Conservation (phyloP, 53 echinoderm and acorn worm species). For the Crossaster papposus region DNA sequence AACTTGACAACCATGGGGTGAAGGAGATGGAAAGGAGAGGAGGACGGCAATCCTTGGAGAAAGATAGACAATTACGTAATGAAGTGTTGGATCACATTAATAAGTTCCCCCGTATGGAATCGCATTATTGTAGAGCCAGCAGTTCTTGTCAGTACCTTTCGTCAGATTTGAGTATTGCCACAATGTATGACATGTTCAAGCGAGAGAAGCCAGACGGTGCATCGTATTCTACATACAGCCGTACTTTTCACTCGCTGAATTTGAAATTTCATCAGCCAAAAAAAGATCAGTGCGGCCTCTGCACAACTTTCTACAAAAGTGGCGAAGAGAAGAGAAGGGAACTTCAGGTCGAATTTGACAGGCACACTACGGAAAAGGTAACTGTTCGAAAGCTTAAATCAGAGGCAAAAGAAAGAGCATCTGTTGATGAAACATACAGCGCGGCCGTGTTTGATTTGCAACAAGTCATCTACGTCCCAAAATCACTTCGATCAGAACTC, state of each 20-base stretch:
- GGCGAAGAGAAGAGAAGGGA: too few relatives aligned
- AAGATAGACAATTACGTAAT: constrained; percentile 18
- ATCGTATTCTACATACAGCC: constrained; percentile 14
- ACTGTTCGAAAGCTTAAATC: constrained; percentile 48
- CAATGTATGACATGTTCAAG: constrained; percentile 57
- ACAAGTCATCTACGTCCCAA: constrained; percentile 67
- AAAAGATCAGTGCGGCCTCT: constrained; percentile 66
- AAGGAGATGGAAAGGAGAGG: constrained; percentile 27
- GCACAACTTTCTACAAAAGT: too few relatives aligned
- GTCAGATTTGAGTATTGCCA: constrained; percentile 46
- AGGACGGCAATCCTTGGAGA: background rate
- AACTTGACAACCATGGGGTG: constrained; percentile 3
- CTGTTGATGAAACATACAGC: background rate
- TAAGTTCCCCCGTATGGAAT: too few relatives aligned
- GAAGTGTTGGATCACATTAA: constrained; percentile 52
- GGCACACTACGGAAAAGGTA: constrained; percentile 56
- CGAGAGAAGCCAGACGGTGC: background rate
- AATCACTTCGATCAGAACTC: constrained; percentile 48
- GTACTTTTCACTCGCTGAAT: constrained; percentile 57
- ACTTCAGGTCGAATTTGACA: constrained; percentile 21
- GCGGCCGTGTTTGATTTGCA: constrained; percentile 61
- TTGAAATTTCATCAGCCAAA: constrained; percentile 68
- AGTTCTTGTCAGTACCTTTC: constrained; percentile 52
- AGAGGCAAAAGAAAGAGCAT: constrained; percentile 44
- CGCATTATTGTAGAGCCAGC: constrained; percentile 40